phyloP scores from a whole-genome alignment of 2,888 invertebrate genomes.

The Mesorhabditis spiculigera region DNA sequence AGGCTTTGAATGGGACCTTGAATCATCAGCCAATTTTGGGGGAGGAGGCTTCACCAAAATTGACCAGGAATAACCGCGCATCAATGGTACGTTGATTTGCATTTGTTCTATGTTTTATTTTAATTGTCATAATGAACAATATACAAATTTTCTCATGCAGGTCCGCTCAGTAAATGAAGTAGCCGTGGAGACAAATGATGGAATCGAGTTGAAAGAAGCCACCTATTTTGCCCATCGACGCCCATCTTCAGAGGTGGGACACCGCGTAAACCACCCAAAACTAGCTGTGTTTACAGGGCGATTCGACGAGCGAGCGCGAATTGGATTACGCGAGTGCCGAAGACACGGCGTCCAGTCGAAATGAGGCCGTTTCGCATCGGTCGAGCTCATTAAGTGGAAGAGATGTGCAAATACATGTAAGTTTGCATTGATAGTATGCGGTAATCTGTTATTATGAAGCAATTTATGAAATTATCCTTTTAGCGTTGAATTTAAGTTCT shows the following conservation, averaged over 20 bases:
- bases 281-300: neutral
- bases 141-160: neutral
- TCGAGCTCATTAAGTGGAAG: slow-evolving; percentile 6
- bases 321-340: slow-evolving; percentile 5
- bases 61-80: neutral
- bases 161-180: slow-evolving; percentile 3
- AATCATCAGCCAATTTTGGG: slow-evolving; percentile 11
- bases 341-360: neutral
- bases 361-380: neutral
- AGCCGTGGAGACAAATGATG: slow-evolving; percentile 16
- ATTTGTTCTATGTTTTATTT: neutral
- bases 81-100: neutral
- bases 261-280: neutral
- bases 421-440: neutral
- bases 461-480: no score
- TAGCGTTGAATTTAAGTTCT: no score
- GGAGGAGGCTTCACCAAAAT: neutral
- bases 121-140: neutral
- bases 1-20: slow-evolving; percentile 48
- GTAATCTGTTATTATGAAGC: no score
- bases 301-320: neutral
- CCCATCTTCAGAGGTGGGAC: neutral
- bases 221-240: neutral
- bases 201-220: slow-evolving; percentile 17
- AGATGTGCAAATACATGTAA: neutral